These are phyloP conservation scores for Saxidomus purpurata DNA, from an alignment of 1,140 invertebrate genomes.

Conservation along the genomic window DNA sequence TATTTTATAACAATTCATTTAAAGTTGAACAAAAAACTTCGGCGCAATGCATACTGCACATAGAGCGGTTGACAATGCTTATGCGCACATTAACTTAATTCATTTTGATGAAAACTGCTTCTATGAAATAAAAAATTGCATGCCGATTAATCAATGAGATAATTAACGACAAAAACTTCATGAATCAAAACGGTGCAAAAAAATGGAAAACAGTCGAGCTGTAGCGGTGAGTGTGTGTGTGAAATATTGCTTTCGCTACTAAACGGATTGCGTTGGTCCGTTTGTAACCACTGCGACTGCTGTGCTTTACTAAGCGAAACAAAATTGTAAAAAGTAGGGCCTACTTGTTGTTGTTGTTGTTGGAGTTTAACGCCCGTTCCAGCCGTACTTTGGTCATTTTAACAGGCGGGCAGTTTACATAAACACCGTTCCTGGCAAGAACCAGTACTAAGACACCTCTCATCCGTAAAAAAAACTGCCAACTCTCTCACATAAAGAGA, in stretches of 20 bases:
- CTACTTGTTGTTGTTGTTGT: too few relatives aligned
- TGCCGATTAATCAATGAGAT: conserved; percentile 36
- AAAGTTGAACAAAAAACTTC: not conserved
- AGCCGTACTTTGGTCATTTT: too few relatives aligned
- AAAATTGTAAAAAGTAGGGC: too few relatives aligned
- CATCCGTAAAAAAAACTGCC: too few relatives aligned
- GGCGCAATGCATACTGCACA: not conserved
- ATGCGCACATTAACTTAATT: conserved; percentile 12
- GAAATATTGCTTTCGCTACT: not conserved
- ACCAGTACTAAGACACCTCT: too few relatives aligned
- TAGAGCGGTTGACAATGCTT: not conserved
- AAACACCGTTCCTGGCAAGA: too few relatives aligned
- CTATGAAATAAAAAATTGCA: conserved; percentile 19
- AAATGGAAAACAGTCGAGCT: not conserved
- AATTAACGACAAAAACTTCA: conserved; percentile 43
- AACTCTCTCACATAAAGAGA: too few relatives aligned
- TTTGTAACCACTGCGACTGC: too few relatives aligned
- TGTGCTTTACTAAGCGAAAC: too few relatives aligned
- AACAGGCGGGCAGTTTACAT: too few relatives aligned
- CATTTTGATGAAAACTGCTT: conserved; percentile 36
- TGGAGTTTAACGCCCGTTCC: too few relatives aligned
- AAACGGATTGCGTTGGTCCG: not conserved
- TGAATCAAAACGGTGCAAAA: conserved; percentile 1
- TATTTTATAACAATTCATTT: conserved; percentile 16
- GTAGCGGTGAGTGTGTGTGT: not conserved